A percentile compares a stretch with the other conserved stretches of the same genome.
Evolutionary conservation across 2,888 invertebrate species (phyloP).

Genomic region (Trachelus tabidus): DNA sequence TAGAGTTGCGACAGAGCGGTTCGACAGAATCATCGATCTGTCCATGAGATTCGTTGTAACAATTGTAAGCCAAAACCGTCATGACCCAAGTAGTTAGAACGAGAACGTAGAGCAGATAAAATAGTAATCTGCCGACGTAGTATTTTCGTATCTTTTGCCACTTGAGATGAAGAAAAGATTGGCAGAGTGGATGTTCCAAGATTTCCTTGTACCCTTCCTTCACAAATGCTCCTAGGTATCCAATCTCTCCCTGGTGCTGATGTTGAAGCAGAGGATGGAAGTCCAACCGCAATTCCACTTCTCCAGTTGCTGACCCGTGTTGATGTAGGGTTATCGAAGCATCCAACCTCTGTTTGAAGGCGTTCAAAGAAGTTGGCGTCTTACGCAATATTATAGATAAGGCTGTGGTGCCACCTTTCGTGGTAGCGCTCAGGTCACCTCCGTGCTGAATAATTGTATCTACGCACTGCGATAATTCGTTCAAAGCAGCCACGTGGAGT

Average conservation of each 20-base stretch:
- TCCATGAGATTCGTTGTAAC: slow-evolving; percentile 76
- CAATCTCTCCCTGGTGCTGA: slow-evolving; percentile 86
- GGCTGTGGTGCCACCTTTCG: slow-evolving; percentile 88
- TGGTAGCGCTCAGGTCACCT: slow-evolving; percentile 89
- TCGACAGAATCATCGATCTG: slow-evolving; percentile 74
- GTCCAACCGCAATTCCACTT: slow-evolving; percentile 84
- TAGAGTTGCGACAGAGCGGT: slow-evolving; percentile 76
- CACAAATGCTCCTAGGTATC: slow-evolving; percentile 87
- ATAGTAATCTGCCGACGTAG: slow-evolving; percentile 81
- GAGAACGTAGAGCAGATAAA: slow-evolving; percentile 83
- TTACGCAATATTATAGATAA: slow-evolving; percentile 87
- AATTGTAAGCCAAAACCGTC: slow-evolving; percentile 85
- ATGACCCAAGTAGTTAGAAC: slow-evolving; percentile 85
- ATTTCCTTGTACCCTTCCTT: slow-evolving; percentile 91
- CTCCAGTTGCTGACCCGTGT: slow-evolving; percentile 80
- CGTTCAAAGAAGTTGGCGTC: slow-evolving; percentile 86
- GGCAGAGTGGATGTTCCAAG: slow-evolving; percentile 86
- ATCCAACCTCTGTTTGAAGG: slow-evolving; percentile 85
- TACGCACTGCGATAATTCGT: slow-evolving; percentile 86
- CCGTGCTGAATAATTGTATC: slow-evolving; percentile 86
- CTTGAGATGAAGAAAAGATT: slow-evolving; percentile 87
- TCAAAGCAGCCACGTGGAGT: slow-evolving; percentile 85
- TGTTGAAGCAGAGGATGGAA: slow-evolving; percentile 86
- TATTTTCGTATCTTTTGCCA: slow-evolving; percentile 93
- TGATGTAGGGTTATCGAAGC: slow-evolving; percentile 83